Base-by-base conservation (phyloP, 2,797 vertebrate species). In the Mormyrus hasselquistii region DNA sequence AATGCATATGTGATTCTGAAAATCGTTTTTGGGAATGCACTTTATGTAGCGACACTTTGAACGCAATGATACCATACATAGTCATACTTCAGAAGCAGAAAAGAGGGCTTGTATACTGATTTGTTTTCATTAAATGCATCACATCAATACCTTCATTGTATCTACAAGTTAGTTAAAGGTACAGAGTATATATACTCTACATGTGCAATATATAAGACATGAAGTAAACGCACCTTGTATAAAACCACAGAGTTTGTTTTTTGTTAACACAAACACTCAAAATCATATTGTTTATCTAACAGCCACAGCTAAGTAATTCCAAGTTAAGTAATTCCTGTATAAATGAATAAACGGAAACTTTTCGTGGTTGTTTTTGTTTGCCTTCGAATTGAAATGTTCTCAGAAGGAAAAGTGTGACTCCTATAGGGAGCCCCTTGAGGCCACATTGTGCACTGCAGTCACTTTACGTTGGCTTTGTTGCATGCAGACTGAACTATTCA, bases 301-400 rank as follows among this genome's bases (percentile, higher is more conserved):
- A 73, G 65, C 12, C 65, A 38, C 65, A 16, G 65, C 65, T 73
- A 73, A 73, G 65, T 73, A 73, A 73, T 73, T 73, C 65, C 65
- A 73, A 73, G 29, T 73, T 73, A 73, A 73, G 65, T 73, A 73
- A 73, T 73, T 73, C 65, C 65, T 73, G 65, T 73, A 73, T 38
- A 38, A 73, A 73, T 38, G 65, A 73, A 73, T 38, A 73, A 73
- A 73, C 65, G 65, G 65, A 73, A 73, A 73, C 65, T 73, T 73
- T 73, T 38, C 12, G 29, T 73, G 65, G 29, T 34, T 73, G 65
- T 73, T 73, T 73, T 73, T 73, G 65, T 73, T 73, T 73, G 65
- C 29, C 65, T 73, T 73, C 12, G 4, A 69, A 38, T 73, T 73
- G 65, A 73, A 73, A 38, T 73, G 65, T 73, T 73, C 65, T 38